A percentile compares a stretch with the other conserved stretches of the same genome.
Evolutionary conservation across 2,888 invertebrate species (phyloP).

Genomic region (Lepidocyrtoides sp.): DNA sequence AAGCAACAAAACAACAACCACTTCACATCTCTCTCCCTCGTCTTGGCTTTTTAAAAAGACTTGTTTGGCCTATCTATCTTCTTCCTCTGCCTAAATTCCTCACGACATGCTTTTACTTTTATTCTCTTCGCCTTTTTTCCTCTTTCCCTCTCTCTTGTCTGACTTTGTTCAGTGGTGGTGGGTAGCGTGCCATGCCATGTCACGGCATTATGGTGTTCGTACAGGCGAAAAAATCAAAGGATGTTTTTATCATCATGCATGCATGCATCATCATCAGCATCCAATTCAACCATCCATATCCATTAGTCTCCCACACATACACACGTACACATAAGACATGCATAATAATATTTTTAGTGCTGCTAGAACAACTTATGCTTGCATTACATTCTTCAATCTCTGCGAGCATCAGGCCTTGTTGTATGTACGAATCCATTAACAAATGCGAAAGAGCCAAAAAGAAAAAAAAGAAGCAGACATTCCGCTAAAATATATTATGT

Average conservation of each 20-base stretch:
- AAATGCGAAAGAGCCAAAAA: slow-evolving; percentile 17
- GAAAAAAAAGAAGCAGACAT: background rate
- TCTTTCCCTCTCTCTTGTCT: background rate
- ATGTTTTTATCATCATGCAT: slow-evolving; percentile 64
- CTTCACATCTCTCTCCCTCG: slow-evolving; percentile 44
- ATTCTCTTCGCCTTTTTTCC: slow-evolving; percentile 24
- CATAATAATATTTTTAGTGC: slow-evolving; percentile 30
- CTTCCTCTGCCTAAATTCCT: slow-evolving; percentile 55
- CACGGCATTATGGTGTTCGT: slow-evolving; percentile 52
- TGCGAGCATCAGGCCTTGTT: background rate
- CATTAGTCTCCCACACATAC: slow-evolving; percentile 57
- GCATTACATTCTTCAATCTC: background rate
- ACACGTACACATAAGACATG: slow-evolving; percentile 13
- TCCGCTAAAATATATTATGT: background rate
- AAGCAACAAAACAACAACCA: slow-evolving; percentile 55
- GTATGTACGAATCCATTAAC: slow-evolving; percentile 32
- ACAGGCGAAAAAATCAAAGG: slow-evolving; percentile 54
- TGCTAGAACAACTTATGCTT: background rate
- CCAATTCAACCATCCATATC: slow-evolving; percentile 60
- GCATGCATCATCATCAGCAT: slow-evolving; percentile 45
- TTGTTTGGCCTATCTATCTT: slow-evolving; percentile 45
- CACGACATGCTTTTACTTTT: slow-evolving; percentile 64
- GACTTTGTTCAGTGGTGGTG: slow-evolving; percentile 34
- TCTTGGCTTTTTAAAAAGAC: slow-evolving; percentile 60
- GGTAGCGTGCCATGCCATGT: slow-evolving; percentile 42